A percentile compares a stretch with the other conserved stretches of the same genome.
Conservation (phyloP, 2,888 invertebrate species). For the Leptinotarsa juncta region DNA sequence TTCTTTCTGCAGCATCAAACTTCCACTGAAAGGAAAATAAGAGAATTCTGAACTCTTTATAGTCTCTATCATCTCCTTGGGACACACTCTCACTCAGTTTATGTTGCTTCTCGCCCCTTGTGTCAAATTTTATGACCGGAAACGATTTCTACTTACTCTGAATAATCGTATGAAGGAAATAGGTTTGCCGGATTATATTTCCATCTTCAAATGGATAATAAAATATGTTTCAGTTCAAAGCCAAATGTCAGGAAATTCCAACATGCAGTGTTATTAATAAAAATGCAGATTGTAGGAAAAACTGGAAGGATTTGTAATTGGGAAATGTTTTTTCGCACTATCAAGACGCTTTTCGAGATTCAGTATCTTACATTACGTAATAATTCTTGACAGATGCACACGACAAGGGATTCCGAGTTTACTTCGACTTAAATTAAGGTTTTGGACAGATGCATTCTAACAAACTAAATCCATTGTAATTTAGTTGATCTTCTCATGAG, state of each 20-base stretch:
- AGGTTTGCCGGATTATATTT: not conserved
- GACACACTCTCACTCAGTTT: conserved; percentile 10
- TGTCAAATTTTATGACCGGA: conserved; percentile 12
- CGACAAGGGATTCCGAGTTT: too few relatives aligned
- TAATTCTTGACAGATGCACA: too few relatives aligned
- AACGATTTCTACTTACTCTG: conserved; percentile 9
- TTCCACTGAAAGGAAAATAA: not conserved
- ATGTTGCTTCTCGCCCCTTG: conserved; percentile 7
- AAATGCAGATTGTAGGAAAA: too few relatives aligned
- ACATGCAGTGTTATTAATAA: too few relatives aligned
- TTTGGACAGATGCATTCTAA: too few relatives aligned
- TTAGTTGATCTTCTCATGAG: too few relatives aligned
- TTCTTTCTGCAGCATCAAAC: not conserved
- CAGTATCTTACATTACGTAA: too few relatives aligned
- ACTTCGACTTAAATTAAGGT: too few relatives aligned
- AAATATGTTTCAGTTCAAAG: not conserved
- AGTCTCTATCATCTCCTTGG: conserved; percentile 9
- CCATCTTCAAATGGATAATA: not conserved
- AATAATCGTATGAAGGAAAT: not conserved
- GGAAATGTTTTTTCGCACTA: too few relatives aligned
- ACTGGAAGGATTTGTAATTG: too few relatives aligned
- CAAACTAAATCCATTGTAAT: too few relatives aligned
- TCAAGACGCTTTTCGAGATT: too few relatives aligned
- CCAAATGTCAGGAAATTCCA: not conserved
- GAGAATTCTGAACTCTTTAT: not conserved